Conservation (phyloP, 2,113 vertebrate species). For the western clawed frog (Xenopus tropicalis) region DNA sequence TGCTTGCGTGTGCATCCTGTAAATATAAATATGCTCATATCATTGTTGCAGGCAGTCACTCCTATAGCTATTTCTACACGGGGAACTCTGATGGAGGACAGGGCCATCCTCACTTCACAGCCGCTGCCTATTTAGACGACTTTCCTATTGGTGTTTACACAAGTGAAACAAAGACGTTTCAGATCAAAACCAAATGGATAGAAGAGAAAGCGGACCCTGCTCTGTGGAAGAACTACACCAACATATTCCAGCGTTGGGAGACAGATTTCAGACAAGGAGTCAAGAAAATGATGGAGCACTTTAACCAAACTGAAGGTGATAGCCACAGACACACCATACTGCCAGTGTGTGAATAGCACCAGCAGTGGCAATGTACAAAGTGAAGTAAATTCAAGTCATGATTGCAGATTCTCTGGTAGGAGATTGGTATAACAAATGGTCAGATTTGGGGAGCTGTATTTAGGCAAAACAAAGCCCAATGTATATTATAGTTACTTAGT, state of each 20-base stretch:
- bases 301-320: slow-evolving; percentile 6
- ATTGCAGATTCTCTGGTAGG: too few relatives aligned
- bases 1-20: too few relatives aligned
- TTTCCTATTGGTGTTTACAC: background rate
- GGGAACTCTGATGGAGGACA: background rate
- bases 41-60: background rate
- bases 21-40: too few relatives aligned
- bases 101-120: background rate
- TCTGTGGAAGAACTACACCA: background rate
- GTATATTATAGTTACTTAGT: too few relatives aligned
- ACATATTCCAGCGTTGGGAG: background rate
- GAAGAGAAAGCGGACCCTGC: background rate
- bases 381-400: too few relatives aligned
- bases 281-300: background rate
- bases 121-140: background rate
- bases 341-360: too few relatives aligned
- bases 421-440: too few relatives aligned
- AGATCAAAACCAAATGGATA: background rate
- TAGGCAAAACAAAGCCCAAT: too few relatives aligned
- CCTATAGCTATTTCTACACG: background rate
- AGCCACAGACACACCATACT: background rate
- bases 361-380: too few relatives aligned
- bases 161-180: background rate
- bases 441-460: too few relatives aligned
- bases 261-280: background rate